Evolutionary conservation across 1,140 invertebrate species (phyloP).

Genomic region (Drosophila sp.): DNA sequence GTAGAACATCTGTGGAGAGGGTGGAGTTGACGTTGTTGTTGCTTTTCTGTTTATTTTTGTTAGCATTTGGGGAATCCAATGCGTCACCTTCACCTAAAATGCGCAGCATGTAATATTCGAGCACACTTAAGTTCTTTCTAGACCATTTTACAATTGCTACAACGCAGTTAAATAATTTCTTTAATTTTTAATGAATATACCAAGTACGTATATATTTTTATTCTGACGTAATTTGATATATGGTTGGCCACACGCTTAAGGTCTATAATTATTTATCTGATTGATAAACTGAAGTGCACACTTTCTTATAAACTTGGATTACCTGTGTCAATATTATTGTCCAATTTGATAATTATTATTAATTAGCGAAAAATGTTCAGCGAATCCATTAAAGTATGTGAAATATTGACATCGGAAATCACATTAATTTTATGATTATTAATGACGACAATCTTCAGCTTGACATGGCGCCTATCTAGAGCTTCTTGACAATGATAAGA

Average conservation of each 20-base stretch:
- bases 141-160: slow-evolving; percentile 3
- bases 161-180: slow-evolving; percentile 37
- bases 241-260: neutral
- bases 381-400: slow-evolving; percentile 14
- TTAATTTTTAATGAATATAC: slow-evolving; percentile 7
- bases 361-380: slow-evolving; percentile 20
- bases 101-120: slow-evolving; percentile 32
- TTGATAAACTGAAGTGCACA: slow-evolving; percentile 35
- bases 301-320: slow-evolving; percentile 23
- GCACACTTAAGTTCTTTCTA: slow-evolving; percentile 5
- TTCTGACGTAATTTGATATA: neutral
- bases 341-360: slow-evolving; percentile 49
- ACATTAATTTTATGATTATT: slow-evolving; percentile 38
- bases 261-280: slow-evolving; percentile 36
- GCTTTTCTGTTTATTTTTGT: slow-evolving; percentile 1
- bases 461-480: slow-evolving; percentile 8
- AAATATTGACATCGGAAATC: slow-evolving; percentile 18
- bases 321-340: slow-evolving; percentile 39
- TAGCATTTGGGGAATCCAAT: slow-evolving; percentile 14
- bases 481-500: slow-evolving; percentile 13
- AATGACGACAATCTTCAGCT: slow-evolving; percentile 14
- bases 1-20: slow-evolving; percentile 5
- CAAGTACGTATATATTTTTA: neutral
- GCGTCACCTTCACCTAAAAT: slow-evolving; percentile 35
- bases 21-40: slow-evolving; percentile 9